Percentiles rank a stretch among this genome's conserved stretches.
Conservation (phyloP, 2,888 invertebrate species). For the Byasa hedistus region DNA sequence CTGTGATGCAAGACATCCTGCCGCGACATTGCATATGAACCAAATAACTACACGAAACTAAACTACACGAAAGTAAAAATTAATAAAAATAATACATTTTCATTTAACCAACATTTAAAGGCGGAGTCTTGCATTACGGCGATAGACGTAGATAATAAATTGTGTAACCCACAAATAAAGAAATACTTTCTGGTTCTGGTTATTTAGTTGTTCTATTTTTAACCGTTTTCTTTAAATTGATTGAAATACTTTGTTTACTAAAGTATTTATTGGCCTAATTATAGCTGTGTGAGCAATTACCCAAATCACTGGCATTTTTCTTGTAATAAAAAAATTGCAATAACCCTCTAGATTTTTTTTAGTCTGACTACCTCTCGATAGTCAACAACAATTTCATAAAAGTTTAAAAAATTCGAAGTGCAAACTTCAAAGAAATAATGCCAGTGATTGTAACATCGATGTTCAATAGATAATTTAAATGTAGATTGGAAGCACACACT, state of each 20-base stretch:
- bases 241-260: no score
- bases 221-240: no score
- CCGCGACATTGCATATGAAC: background rate
- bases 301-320: constrained; percentile 45
- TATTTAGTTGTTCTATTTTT: no score
- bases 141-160: constrained; percentile 58
- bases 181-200: constrained; percentile 36
- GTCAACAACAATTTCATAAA: no score
- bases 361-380: no score
- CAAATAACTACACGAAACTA: background rate
- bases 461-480: constrained; percentile 35
- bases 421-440: constrained; percentile 28
- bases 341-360: no score
- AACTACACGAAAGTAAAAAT: background rate
- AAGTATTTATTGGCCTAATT: constrained; percentile 21
- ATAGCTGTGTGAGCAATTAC: constrained; percentile 31
- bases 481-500: constrained; percentile 32
- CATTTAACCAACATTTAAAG: background rate
- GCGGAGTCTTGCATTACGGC: constrained; percentile 53
- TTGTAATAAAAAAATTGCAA: background rate
- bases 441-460: constrained; percentile 44
- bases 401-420: background rate
- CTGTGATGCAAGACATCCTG: constrained; percentile 58
- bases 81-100: background rate
- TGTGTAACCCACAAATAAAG: constrained; percentile 50